Evolutionary conservation across 1,140 invertebrate genomes (phyloP), one percentile per base, ranked within the genome.

Genomic region (Drosophila arawakana): DNA sequence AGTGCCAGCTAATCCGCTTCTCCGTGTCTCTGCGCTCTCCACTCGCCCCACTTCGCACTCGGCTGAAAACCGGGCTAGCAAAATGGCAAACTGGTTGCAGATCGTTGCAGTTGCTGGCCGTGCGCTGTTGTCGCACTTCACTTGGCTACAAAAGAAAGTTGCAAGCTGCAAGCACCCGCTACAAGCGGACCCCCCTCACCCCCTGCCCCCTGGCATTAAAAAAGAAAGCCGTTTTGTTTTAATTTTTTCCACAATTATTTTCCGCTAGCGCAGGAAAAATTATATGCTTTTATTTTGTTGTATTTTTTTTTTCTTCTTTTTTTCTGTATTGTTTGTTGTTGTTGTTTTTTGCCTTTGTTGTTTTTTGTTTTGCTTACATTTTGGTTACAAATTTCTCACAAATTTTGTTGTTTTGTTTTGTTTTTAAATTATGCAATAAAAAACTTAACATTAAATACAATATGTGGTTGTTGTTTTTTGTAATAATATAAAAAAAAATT

Each of bases 401-500:
- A 88, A 76, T 83, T 71, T 79, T 78, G 77, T 82, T 52, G 80
- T 82, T 65, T 66, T 39, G n/a, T 44, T 61, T 66, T 46, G 60
- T 66, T 54, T 68, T 74, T 70, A 50, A 73, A 57, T 86, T 82
- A 83, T 68, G 78, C 78, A 85, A 85, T 85, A 89, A 89, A 88
- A 89, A 89, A 89, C 84, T 89, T 89, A 89, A 89, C 84, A 89
- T 89, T 89, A 89, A 88, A 89, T 89, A 89, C 84, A 89, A 89
- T 89, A 88, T 88, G 81, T 81, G 78, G 58, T 78, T 69, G 41
- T 78, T 82, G 61, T 30, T 43, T 52, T 76, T 84, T 61, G 62
- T 80, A 80, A 72, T 88, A 88, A 88, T 88, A 76, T 76, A 74
- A 81, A 83, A 86, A 30, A 79, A 89, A 88, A 89, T 89, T 89